Evolutionary conservation across 35 echinoderm and acorn worm species (phyloP), one percentile per base, ranked within the genome.

Genomic region (Ophiothrix spiculata): DNA sequence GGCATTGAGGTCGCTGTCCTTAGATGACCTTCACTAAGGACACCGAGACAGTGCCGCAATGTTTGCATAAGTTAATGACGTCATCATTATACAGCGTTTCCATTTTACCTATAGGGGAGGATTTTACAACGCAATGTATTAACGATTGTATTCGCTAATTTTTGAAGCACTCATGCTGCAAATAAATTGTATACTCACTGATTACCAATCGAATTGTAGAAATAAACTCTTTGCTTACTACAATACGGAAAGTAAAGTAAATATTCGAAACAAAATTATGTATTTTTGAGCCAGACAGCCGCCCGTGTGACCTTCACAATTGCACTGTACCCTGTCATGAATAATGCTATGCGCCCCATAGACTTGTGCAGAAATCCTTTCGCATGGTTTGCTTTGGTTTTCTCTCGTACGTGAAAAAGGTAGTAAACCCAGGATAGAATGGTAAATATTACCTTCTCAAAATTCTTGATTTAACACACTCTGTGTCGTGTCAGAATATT

Each of bases 21-120:
- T 69, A 69, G 29, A 69, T 69, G 60, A 69, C 60, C 60, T 69
- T 69, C 60, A 69, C 6, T 69, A 69, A 69, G 60, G 60, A 69
- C 60, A 69, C 60, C 60, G 60, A 69, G 60, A 69, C 60, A 69
- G 60, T 69, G 60, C 60, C 29, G 60, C 60, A 69, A 69, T 69
- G 60, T 69, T 69, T 69, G 60, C 60, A 69, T 69, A 69, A 69
- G 60, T 69, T 69, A 69, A 69, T 69, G 60, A 69, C 60, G 60
- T 69, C 60, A 69, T 69, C 16, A 69, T 69, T 69, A 49, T 69
- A 15, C 60, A 69, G 60, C 60, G 60, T 69, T 69, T 69, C 60
- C 60, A 69, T n/a, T 69, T 10, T 69, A 15, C 17, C 8, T 69
- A 25, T 15, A n/a, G 60, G 60, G 8, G 29, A n/a, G n/a, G n/a